Base-by-base conservation (phyloP, 2,888 invertebrate genomes). In the Drosophila atroscutellata region DNA sequence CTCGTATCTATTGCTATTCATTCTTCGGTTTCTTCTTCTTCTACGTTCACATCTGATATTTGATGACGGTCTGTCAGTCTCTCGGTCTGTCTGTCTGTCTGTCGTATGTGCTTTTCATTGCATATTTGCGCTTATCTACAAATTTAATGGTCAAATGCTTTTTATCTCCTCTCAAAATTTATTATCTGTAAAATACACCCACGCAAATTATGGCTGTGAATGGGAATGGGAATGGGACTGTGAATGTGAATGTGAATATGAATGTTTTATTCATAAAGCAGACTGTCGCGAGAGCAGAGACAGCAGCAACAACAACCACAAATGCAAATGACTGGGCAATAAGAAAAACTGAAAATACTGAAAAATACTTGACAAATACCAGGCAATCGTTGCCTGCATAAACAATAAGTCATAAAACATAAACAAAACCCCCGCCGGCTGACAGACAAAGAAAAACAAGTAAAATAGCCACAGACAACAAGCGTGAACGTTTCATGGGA, bases 161-260 rank as follows among this genome's bases (percentile, higher is more conserved):
- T 86, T 83, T 82, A 84, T 84, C 84, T 76, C 72, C 71, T 61
- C 73, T 76, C 52, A 62, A 24, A 86, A 83, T 84, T 75, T 82
- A 87, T 84, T 79, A 87, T 87, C 85, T 84, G 72, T 73, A 77
- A 75, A 78, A 71, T 75, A 72, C 85, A 72, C 87, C 85, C 87
- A 82, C 78, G 78, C 83, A 51, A 84, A 80, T 79, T 72, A 77
- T 69, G 59, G 73, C 30, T 55, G 39, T 67, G 54, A 54, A 34
- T 54, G 37, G 15, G 37, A 28, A n/a, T 39, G 26, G 7, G 28
- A 39, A 62, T 83, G 82, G 67, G 71, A 54, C 1, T 36, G 45
- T n/a, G 77, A 72, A 63, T 71, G 63, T 65, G 62, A 71, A 67
- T 82, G 79, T 70, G 74, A 64, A 55, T 63, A 36, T 49, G 47